Evolutionary conservation across 1,140 invertebrate species (phyloP), one percentile per base, ranked within the genome.

Genomic region (Centruroides sculpturatus): DNA sequence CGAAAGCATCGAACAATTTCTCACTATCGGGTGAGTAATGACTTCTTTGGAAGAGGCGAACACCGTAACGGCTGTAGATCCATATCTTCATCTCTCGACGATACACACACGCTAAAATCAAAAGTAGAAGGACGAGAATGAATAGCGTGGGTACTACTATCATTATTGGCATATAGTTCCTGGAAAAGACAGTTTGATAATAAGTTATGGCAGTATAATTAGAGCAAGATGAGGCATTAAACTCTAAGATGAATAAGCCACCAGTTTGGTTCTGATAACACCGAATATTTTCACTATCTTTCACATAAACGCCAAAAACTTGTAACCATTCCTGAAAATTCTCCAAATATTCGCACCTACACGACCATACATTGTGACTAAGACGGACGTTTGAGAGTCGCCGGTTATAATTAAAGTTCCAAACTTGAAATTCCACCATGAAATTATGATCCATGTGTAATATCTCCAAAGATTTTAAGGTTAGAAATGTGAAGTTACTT

Each of bases 1-100:
- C 84, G 73, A 93, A 94, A 47, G 87, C 90, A 71, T 96, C 93
- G 73, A 91, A 95, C 8, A 90, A 76, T 67, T 91, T 91, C 69
- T 90, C 87, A 57, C 82, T 81, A 65, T 89, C 86, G 83, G 68
- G 80, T 82, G 59, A 61, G 63, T 75, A 69, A 64, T 61, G 46
- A 49, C 66, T 59, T 47, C 56, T 52, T 69, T 79, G 64, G 64
- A 85, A 87, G 46, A 92, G 79, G 23, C 88, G 79, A 1, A 91
- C 80, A 61, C 88, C 70, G 56, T 69, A 72, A 13, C 67, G 68
- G 13, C 70, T 69, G 60, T 71, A 73, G 12, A 76, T 66, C 71
- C 75, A 74, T 8, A 75, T 70, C 47, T 72, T 66, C 12, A 77
- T 66, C 53, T 74, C 70, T 48, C 68, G 81, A 73, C 90, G 89